Percentiles rank a stretch among this genome's conserved stretches.
These are phyloP conservation scores for Gila orcuttii DNA, from an alignment of 2,113 vertebrate species.

Conservation along the genomic window DNA sequence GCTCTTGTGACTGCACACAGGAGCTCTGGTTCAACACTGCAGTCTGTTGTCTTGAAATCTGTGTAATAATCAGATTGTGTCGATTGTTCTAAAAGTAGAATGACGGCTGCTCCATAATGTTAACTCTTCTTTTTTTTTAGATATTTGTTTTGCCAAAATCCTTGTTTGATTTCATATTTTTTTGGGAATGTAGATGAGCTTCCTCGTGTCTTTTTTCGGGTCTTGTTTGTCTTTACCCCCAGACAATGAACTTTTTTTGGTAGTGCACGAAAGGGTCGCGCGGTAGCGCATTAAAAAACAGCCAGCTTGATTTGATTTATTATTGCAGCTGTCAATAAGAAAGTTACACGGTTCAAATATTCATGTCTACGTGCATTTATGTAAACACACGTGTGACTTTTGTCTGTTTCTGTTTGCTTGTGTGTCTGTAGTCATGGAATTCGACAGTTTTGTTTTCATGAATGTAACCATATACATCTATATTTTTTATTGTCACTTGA, in stretches of 20 bases:
- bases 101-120: slow-evolving; percentile 66
- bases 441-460: not conserved
- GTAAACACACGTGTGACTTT: not conserved
- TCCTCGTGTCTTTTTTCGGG: slow-evolving; percentile 58
- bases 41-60: slow-evolving; percentile 74
- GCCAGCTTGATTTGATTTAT: slow-evolving; percentile 18
- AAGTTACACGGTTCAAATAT: not conserved
- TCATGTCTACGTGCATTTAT: not conserved
- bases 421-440: slow-evolving; percentile 8
- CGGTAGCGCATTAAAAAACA: slow-evolving; percentile 14
- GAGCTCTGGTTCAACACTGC: slow-evolving; percentile 73
- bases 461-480: not conserved
- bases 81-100: slow-evolving; percentile 76
- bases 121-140: slow-evolving; percentile 71
- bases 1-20: slow-evolving; percentile 71
- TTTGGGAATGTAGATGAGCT: slow-evolving; percentile 55
- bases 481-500: not conserved
- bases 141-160: slow-evolving; percentile 73
- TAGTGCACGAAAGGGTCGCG: slow-evolving; percentile 52
- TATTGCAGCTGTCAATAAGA: slow-evolving; percentile 31
- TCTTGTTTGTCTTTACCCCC: slow-evolving; percentile 52
- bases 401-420: slow-evolving; percentile 13
- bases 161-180: slow-evolving; percentile 65
- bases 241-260: slow-evolving; percentile 37
- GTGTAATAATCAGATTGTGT: slow-evolving; percentile 75